These are phyloP conservation scores for Pachycephala philippinensis DNA, from an alignment of 2,113 vertebrate genomes.

Conservation along the genomic window DNA sequence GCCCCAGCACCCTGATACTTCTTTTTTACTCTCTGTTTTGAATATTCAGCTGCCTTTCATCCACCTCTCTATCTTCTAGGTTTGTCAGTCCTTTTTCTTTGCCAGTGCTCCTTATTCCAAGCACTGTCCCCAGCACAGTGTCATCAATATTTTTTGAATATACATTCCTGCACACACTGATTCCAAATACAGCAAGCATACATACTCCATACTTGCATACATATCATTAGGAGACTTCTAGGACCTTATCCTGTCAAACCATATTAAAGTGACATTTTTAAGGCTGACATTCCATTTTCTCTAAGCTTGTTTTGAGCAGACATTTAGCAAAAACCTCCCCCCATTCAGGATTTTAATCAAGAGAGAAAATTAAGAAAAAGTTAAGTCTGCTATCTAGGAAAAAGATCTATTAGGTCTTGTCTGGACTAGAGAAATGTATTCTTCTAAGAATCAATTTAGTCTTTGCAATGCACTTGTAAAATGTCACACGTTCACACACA, in stretches of 20 bases:
- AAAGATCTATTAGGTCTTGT: constrained; percentile 51
- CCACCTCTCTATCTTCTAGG: background rate
- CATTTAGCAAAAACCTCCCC: constrained; percentile 11
- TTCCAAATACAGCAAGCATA: background rate
- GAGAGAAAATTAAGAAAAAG: constrained; percentile 61
- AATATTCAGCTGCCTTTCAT: background rate
- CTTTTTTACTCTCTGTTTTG: background rate
- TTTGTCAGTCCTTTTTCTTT: background rate
- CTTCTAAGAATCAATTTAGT: constrained; percentile 59
- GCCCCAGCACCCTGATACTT: background rate
- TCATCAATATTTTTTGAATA: constrained; percentile 3
- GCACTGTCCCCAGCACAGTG: background rate
- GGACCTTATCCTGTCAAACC: constrained; percentile 17
- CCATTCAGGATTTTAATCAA: constrained; percentile 57
- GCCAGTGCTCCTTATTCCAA: background rate
- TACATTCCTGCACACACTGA: background rate
- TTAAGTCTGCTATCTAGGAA: constrained; percentile 41
- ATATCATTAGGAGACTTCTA: background rate
- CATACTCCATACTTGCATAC: background rate
- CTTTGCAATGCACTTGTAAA: constrained; percentile 42
- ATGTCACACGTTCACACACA: constrained; percentile 37
- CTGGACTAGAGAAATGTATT: constrained; percentile 50
- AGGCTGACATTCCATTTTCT: constrained; percentile 51
- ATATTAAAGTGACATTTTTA: constrained; percentile 46
- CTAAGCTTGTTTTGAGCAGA: constrained; percentile 16